Evolutionary conservation across 2,888 invertebrate species (phyloP).

Genomic region (Idaea dimidiata): DNA sequence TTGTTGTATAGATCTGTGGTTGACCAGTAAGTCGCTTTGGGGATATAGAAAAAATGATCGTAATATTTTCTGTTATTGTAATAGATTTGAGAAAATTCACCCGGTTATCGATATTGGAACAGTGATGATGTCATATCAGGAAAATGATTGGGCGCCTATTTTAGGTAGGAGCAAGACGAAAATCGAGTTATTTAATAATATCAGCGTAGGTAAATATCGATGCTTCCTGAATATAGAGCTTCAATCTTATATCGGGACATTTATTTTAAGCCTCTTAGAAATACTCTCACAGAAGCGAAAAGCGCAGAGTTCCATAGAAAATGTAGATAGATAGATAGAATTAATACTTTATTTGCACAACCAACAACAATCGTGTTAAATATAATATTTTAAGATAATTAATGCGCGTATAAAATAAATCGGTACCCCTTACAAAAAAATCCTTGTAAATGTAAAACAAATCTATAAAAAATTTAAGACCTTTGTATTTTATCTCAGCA

Average conservation of each 20-base stretch:
- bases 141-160: not conserved
- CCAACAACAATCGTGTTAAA: no score
- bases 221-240: not conserved
- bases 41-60: not conserved
- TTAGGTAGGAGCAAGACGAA: not conserved
- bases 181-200: not conserved
- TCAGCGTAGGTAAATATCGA: not conserved
- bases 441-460: no score
- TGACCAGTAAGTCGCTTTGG: no score
- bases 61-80: not conserved
- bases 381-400: not conserved
- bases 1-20: no score
- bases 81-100: not conserved
- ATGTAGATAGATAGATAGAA: no score
- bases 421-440: no score
- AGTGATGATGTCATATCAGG: not conserved
- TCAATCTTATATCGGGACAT: not conserved
- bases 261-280: no score
- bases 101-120: not conserved
- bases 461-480: no score
- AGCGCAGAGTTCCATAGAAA: not conserved
- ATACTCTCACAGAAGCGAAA: not conserved
- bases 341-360: no score
- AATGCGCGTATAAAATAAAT: not conserved
- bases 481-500: no score